Evolutionary conservation across 2,797 vertebrate genomes (phyloP).

Genomic region (Antrozous pallidus): DNA sequence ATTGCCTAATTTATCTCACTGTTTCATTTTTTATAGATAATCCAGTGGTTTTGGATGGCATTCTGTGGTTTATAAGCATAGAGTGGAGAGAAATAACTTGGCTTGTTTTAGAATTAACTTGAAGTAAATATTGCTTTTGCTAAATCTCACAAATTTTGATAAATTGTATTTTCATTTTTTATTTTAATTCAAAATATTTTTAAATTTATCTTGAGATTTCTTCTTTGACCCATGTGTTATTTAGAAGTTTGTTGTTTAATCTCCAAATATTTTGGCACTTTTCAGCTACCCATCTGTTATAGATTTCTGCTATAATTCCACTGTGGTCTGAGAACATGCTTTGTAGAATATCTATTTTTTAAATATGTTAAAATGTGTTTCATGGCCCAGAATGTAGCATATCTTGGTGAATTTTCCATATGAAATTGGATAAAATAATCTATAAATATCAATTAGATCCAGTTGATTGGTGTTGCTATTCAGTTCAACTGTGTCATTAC

Average conservation of each 20-base stretch:
- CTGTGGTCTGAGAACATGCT: background rate
- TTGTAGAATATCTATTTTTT: background rate
- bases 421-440: background rate
- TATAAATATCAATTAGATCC: background rate
- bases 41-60: background rate
- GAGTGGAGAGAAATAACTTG: background rate
- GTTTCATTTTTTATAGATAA: background rate
- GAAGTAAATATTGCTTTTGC: background rate
- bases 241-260: background rate
- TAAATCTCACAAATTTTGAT: background rate
- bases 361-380: background rate
- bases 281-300: background rate
- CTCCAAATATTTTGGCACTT: background rate
- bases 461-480: background rate
- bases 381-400: background rate
- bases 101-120: slow-evolving; percentile 5
- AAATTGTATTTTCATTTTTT: background rate
- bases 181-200: slow-evolving; percentile 25
- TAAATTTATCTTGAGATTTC: background rate
- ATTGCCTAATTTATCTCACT: background rate
- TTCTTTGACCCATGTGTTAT: background rate
- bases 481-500: background rate
- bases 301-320: background rate
- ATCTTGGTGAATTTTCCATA: background rate
- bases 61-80: background rate